Percentiles rank a stretch among this genome's conserved stretches.
Evolutionary conservation across 2,888 invertebrate genomes (phyloP).

Genomic region (Lasioglossum oenotherae): DNA sequence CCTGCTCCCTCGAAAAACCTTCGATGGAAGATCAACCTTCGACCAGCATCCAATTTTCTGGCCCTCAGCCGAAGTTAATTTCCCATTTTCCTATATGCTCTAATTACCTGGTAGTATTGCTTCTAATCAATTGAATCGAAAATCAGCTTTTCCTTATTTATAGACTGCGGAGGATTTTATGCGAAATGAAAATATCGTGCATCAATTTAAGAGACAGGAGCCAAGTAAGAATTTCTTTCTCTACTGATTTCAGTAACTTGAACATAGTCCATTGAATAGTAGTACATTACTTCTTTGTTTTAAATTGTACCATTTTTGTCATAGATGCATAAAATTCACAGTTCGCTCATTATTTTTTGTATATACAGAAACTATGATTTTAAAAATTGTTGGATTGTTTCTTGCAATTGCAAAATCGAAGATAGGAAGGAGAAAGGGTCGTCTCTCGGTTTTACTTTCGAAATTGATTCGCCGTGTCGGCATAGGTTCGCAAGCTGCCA

Average conservation of each 20-base stretch:
- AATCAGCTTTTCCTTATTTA: neutral
- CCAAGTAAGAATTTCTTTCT: no score
- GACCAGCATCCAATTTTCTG: neutral
- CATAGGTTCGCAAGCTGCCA: slow-evolving; percentile 56
- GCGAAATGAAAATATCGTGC: neutral
- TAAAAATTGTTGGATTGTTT: neutral
- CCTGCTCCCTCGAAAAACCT: neutral
- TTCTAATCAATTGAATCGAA: neutral
- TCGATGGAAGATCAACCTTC: neutral
- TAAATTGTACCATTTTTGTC: no score
- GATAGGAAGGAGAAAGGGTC: neutral
- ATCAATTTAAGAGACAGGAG: no score
- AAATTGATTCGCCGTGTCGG: slow-evolving; percentile 54
- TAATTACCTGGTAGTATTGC: neutral
- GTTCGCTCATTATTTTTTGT: no score
- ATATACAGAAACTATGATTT: no score
- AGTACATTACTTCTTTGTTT: no score
- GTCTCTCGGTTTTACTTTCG: slow-evolving; percentile 31
- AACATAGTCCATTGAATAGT: neutral
- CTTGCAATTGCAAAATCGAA: neutral
- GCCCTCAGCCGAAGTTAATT: neutral
- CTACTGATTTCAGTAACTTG: neutral
- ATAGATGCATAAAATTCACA: no score
- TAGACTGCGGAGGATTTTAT: neutral
- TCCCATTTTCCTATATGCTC: neutral